phyloP scores from a whole-genome alignment of 30 jellyfish, hydroid and myxozoan species.

The Pseudorhiza aurosa region DNA sequence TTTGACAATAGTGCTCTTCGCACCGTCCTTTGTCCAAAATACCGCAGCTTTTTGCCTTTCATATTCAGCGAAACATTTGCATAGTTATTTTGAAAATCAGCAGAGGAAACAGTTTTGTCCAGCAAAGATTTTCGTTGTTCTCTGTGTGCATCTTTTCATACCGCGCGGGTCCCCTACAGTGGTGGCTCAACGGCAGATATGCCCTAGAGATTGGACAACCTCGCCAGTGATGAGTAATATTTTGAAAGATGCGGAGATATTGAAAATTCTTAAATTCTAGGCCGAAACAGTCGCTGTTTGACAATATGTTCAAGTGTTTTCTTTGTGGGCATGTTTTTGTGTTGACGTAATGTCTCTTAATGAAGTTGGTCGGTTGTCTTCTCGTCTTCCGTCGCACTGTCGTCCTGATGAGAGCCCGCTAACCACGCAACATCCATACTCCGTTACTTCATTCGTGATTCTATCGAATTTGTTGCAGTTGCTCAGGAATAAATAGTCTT shows the following conservation, averaged over 20 bases:
- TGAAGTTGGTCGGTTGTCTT: background rate
- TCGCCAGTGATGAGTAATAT: too few species aligned
- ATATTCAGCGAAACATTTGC: background rate
- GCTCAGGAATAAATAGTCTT: too few species aligned
- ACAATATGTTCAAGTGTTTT: background rate
- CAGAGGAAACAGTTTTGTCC: too few species aligned
- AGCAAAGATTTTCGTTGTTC: too few species aligned
- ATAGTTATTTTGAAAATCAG: too few species aligned
- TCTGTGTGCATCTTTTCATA: too few species aligned
- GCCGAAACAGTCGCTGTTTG: constrained; percentile 5
- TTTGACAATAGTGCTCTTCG: background rate
- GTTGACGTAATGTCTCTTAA: constrained; percentile 3
- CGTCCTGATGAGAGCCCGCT: background rate
- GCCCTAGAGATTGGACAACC: too few species aligned
- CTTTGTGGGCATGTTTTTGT: background rate
- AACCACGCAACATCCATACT: background rate
- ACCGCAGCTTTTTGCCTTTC: background rate
- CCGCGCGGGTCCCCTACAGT: too few species aligned
- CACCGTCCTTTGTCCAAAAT: background rate
- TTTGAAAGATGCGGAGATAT: too few species aligned
- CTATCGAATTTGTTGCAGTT: too few species aligned
- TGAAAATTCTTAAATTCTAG: too few species aligned
- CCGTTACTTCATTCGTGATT: background rate
- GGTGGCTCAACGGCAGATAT: too few species aligned
- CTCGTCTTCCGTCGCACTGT: background rate